A percentile compares a stretch with the other conserved stretches of the same genome.
phyloP scores from a whole-genome alignment of 1,140 invertebrate species.

The Latrodectus geometricus region DNA sequence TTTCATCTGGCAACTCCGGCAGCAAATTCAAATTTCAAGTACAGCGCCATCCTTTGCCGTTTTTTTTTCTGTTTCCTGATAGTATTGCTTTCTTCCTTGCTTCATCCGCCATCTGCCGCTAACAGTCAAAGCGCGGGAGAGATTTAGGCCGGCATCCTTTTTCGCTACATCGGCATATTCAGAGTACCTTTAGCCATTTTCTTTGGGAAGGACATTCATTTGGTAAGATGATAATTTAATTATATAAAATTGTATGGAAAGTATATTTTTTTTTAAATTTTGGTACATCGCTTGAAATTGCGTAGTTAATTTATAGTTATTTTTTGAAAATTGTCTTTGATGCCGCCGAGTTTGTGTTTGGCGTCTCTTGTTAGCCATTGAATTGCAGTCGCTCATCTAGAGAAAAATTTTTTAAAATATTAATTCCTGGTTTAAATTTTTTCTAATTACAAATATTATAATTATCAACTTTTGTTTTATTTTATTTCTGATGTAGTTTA shows the following conservation, averaged over 20 bases:
- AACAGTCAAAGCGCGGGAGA: conserved; percentile 39
- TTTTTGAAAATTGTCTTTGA: background rate
- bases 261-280: background rate
- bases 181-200: conserved; percentile 37
- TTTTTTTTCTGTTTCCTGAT: background rate
- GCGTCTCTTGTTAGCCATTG: conserved; percentile 3
- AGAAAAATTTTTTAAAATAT: background rate
- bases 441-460: background rate
- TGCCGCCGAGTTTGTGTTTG: background rate
- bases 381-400: background rate
- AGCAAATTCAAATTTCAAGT: conserved; percentile 47
- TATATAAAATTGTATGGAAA: background rate
- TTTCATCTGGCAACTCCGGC: conserved; percentile 47
- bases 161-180: background rate
- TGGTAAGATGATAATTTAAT: conserved; percentile 9
- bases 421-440: background rate
- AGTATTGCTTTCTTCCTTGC: background rate
- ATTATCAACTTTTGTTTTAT: background rate
- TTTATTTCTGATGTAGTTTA: background rate
- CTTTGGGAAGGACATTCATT: conserved; percentile 8
- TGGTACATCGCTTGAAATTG: background rate
- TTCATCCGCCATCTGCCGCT: conserved; percentile 39
- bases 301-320: background rate
- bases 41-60: conserved; percentile 30
- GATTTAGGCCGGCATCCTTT: conserved; percentile 11